Base-by-base conservation (phyloP, 2,113 vertebrate species). In the Sturnus vulgaris region DNA sequence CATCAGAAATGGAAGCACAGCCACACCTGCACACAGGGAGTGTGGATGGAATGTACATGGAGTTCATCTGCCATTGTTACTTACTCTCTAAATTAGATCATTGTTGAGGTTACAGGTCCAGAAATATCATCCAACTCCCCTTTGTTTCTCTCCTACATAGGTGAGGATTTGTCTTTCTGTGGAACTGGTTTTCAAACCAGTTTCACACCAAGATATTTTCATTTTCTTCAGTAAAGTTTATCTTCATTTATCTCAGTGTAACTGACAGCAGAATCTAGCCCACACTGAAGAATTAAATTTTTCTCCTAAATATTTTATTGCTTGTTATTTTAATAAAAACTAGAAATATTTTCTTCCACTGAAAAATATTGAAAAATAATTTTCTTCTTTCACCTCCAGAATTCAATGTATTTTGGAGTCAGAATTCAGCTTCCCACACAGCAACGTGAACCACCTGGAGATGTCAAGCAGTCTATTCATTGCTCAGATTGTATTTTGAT, bases 401-500 rank as follows among this genome's bases (percentile, higher is more conserved):
- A 53, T 81, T 82, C 57, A 39, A 6, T 72, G 70, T 46, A 63
- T 82, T 88, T 89, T 13, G 6, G 57, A 86, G 47, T 9, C 78
- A 83, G 68, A 72, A 93, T 69, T 91, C 53, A 89, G n/a, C 87
- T 82, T 82, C 55, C 71, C 57, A 82, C 49, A 70, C 61, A 86
- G 79, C 79, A 65, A 50, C 3, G 4, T 5, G 10, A 93, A 90
- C 44, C 49, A 28, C 37, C 85, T 20, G 1, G 70, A 78, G 77
- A 94, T 63, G 55, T 72, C 8, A 37, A 93, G 76, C 81, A 78
- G 73, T 79, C 80, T 73, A 44, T 65, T 92, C 57, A 33, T 53
- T 84, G n/a, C 59, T 92, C 71, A 79, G 65, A 81, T 72, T 80
- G 85, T 84, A 60, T 91, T 94, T 91, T 88, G 90, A 77, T 82